A percentile compares a stretch with the other conserved stretches of the same genome.
Conservation (phyloP, 2,797 vertebrate genomes). For the Hemitrygon akajei region DNA sequence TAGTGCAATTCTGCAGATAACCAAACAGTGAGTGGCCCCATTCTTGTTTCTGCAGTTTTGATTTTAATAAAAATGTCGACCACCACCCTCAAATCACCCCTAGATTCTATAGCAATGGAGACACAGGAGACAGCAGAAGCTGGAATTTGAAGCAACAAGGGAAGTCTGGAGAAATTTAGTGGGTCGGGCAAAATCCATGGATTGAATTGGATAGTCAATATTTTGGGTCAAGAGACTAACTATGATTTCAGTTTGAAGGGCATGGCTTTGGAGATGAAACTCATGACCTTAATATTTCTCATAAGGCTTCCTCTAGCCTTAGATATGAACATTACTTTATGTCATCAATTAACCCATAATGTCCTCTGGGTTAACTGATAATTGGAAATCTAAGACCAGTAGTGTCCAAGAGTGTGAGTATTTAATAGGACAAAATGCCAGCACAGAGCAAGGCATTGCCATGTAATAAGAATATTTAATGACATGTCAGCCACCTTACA, state of each 20-base stretch:
- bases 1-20: not conserved
- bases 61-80: not conserved
- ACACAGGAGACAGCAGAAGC: no score
- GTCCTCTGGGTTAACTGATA: not conserved
- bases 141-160: no score
- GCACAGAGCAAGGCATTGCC: no score
- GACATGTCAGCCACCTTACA: not conserved
- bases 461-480: not conserved
- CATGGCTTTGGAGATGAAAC: not conserved
- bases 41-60: not conserved
- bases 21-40: not conserved
- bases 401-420: not conserved
- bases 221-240: no score
- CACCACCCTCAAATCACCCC: no score
- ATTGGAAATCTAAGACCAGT: not conserved
- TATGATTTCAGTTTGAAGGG: not conserved
- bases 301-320: no score
- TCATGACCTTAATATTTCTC: not conserved
- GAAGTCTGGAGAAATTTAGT: no score
- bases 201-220: no score
- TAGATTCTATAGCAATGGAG: no score
- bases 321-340: not conserved
- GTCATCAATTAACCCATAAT: no score
- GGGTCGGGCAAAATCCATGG: no score
- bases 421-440: not conserved